Percentiles rank a stretch among this genome's conserved stretches.
Evolutionary conservation across 1,140 invertebrate species (phyloP).

Genomic region (Rhyacophila brunnea): DNA sequence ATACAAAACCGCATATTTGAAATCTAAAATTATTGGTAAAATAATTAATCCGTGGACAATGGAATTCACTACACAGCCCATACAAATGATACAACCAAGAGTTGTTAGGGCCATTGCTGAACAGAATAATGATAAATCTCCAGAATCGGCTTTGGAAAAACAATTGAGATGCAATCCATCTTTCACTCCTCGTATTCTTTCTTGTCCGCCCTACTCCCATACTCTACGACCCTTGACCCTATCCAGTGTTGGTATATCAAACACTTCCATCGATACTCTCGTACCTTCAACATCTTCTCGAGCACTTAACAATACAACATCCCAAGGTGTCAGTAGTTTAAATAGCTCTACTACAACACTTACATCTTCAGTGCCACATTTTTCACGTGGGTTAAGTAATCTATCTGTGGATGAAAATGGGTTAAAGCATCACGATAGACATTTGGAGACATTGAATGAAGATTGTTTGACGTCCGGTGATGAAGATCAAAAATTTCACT

Average conservation of each 20-base stretch:
- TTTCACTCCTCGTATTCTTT: conserved; percentile 47
- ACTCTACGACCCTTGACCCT: conserved; percentile 1
- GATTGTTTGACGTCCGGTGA: conserved; percentile 2
- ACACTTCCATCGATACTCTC: conserved; percentile 14
- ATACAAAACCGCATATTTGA: no score
- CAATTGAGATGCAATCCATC: conserved; percentile 51
- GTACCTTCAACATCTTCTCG: conserved; percentile 14
- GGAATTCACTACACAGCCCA: no score
- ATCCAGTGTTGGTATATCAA: conserved; percentile 9
- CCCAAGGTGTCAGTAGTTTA: no score
- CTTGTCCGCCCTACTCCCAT: conserved; percentile 50
- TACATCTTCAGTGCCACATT: no score
- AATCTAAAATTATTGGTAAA: no score
- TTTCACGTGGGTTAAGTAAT: no score
- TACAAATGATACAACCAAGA: conserved; percentile 53
- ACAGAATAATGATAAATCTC: conserved; percentile 44
- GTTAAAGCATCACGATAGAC: no score
- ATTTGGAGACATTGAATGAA: not conserved
- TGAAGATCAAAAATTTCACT: conserved; percentile 32
- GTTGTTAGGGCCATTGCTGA: conserved; percentile 42
- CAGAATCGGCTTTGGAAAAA: conserved; percentile 46
- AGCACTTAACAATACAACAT: not conserved
- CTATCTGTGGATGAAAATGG: no score
- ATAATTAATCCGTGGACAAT: no score
- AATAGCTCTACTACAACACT: no score